Evolutionary conservation across 2,888 invertebrate species (phyloP).

Genomic region (Phaedon cochleariae): DNA sequence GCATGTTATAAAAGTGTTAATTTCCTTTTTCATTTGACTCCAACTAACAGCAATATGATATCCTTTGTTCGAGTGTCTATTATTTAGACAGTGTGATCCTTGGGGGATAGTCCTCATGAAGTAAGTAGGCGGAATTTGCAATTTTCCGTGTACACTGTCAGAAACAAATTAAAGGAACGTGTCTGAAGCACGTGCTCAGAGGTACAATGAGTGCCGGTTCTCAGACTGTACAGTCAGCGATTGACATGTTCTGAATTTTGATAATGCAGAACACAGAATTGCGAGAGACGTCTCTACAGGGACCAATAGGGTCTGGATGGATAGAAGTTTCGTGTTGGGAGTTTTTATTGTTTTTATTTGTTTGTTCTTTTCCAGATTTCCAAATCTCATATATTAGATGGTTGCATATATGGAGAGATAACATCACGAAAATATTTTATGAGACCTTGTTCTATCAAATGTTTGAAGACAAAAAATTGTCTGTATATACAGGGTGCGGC

Average conservation of each 20-base stretch:
- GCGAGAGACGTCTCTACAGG: constrained; percentile 30
- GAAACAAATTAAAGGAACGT: constrained; percentile 49
- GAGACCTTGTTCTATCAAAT: too few species aligned
- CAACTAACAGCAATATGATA: too few species aligned
- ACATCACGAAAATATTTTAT: background rate
- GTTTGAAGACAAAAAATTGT: too few species aligned
- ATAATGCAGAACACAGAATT: constrained; percentile 42
- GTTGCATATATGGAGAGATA: background rate
- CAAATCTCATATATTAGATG: too few species aligned
- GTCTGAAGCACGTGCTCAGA: constrained; percentile 53
- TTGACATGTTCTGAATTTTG: constrained; percentile 59
- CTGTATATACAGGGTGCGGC: too few species aligned
- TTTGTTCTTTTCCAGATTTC: background rate
- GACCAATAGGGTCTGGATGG: constrained; percentile 6
- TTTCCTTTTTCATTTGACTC: too few species aligned
- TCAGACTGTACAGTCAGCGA: constrained; percentile 50
- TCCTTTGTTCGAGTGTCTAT: too few species aligned
- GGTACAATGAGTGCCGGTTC: constrained; percentile 41
- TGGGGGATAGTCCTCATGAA: too few species aligned
- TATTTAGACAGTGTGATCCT: too few species aligned
- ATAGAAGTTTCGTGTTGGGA: constrained; percentile 3
- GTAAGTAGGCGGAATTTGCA: constrained; percentile 38
- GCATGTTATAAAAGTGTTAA: too few species aligned
- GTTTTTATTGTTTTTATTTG: constrained; percentile 28
- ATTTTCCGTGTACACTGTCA: constrained; percentile 34